Conservation (phyloP, 2,888 invertebrate genomes). For the Pollenia amentaria region DNA sequence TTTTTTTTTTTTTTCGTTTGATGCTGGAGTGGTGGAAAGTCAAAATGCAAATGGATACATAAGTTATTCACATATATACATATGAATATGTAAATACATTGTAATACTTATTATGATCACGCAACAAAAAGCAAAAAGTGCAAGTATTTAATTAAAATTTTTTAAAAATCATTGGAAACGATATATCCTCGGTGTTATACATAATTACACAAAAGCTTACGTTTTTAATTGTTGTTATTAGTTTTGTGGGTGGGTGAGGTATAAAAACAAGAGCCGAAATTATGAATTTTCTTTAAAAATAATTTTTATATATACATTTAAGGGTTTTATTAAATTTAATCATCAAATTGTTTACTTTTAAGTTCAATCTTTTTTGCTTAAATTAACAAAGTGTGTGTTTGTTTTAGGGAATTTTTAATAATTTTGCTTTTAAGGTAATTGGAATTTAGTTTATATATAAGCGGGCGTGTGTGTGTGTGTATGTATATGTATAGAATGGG, state of each 20-base stretch:
- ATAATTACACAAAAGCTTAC: conserved; percentile 43
- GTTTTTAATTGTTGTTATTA: conserved; percentile 14
- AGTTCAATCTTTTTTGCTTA: conserved; percentile 3
- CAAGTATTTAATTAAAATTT: background rate
- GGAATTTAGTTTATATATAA: no score
- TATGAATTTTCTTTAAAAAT: background rate
- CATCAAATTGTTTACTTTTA: conserved; percentile 13
- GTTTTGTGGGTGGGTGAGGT: background rate
- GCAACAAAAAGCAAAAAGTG: conserved; percentile 56
- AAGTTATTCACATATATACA: conserved; percentile 2
- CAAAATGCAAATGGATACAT: conserved; percentile 8
- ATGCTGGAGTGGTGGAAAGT: background rate
- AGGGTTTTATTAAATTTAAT: background rate
- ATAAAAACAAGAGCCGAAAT: conserved; percentile 38
- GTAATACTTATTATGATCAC: conserved; percentile 34
- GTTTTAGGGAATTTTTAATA: background rate
- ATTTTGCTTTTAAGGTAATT: background rate
- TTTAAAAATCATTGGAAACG: no score
- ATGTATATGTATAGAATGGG: background rate
- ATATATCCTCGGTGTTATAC: no score
- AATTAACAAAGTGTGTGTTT: background rate
- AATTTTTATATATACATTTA: conserved; percentile 1
- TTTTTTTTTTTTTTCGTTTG: conserved; percentile 2
- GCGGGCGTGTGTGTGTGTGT: background rate
- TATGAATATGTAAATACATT: conserved; percentile 2